A percentile compares a stretch with the other conserved stretches of the same genome.
These are phyloP conservation scores for Macaca nemestrina DNA, from an alignment of 2,113 vertebrate genomes.

Conservation along the genomic window DNA sequence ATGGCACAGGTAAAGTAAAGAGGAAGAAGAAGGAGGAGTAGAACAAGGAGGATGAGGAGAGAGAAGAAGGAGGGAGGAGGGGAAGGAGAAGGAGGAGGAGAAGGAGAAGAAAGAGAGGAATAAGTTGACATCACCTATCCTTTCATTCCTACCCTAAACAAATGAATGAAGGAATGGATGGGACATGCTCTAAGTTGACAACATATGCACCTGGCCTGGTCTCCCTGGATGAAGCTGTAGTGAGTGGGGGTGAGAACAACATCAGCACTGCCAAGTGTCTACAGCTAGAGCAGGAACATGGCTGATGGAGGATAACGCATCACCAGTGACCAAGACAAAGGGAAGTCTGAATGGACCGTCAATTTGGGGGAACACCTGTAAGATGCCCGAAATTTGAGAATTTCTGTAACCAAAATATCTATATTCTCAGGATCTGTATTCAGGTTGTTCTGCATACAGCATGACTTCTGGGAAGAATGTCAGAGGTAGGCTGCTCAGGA, in stretches of 20 bases:
- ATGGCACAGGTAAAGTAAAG: not conserved
- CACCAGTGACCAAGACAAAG: not conserved
- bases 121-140: not conserved
- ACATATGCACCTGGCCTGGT: too few species aligned
- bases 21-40: not conserved
- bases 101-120: not conserved
- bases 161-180: not conserved
- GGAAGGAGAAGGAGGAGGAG: too few species aligned
- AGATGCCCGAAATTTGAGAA: not conserved
- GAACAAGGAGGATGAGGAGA: too few species aligned
- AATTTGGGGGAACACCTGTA: not conserved
- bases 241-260: too few species aligned
- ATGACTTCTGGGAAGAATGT: not conserved
- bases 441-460: not conserved
- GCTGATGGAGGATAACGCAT: accelerated
- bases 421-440: not conserved
- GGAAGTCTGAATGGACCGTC: not conserved
- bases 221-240: not conserved
- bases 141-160: not conserved
- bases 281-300: not conserved
- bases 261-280: accelerated
- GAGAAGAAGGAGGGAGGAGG: too few species aligned
- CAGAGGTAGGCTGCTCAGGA: not conserved
- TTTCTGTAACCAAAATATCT: not conserved
- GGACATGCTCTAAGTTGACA: not conserved